Evolutionary conservation across 2,797 vertebrate genomes (phyloP).

Genomic region (Molothrus aeneus): DNA sequence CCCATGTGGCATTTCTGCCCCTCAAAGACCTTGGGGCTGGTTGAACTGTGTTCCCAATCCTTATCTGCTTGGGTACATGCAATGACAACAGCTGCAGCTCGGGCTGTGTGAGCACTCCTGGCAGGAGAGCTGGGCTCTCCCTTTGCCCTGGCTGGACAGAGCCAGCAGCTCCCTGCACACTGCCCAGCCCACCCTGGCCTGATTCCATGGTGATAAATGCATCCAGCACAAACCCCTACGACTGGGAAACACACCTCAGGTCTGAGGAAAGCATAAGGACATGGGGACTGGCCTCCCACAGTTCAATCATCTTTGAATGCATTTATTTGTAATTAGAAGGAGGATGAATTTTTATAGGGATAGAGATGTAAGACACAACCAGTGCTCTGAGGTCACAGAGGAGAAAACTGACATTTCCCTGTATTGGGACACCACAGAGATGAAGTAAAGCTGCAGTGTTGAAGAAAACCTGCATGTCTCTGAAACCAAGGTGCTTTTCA

Average conservation of each 20-base stretch:
- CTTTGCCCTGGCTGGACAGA: not conserved
- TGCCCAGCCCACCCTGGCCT: too few relatives aligned
- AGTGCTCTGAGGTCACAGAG: not conserved
- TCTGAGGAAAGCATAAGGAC: not conserved
- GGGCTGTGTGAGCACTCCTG: accelerated
- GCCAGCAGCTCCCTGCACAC: not conserved
- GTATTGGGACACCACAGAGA: not conserved
- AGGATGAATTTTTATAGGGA: not conserved
- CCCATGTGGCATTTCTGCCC: not conserved
- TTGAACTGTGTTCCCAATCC: not conserved
- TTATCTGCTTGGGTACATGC: not conserved
- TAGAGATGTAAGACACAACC: not conserved
- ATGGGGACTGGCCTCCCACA: not conserved
- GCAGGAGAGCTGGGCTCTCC: not conserved
- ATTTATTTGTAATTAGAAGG: not conserved
- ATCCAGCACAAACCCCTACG: not conserved
- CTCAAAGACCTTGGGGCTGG: not conserved
- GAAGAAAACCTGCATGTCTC: not conserved
- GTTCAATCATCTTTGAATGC: not conserved
- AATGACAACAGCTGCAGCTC: not conserved
- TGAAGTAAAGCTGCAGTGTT: not conserved
- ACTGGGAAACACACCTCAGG: not conserved
- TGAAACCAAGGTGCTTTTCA: not conserved
- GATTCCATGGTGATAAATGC: accelerated
- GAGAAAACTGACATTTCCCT: not conserved